These are phyloP conservation scores for Horisme vitalbata DNA, from an alignment of 2,888 invertebrate species.

Conservation along the genomic window DNA sequence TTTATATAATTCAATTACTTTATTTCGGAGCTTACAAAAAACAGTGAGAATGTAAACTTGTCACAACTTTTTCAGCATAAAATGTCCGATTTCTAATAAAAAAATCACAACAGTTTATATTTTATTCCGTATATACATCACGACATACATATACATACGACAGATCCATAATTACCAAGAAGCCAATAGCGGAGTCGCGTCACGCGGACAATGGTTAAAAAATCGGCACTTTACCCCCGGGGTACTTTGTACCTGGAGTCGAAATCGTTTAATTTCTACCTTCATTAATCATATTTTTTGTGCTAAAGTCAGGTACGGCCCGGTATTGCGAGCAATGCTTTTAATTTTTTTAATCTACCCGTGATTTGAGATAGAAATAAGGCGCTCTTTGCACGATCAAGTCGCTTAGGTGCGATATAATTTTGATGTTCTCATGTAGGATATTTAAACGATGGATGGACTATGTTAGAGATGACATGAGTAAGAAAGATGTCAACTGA, in stretches of 20 bases:
- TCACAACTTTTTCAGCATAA: neutral
- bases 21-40: neutral
- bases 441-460: too few species aligned
- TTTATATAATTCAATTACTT: too few species aligned
- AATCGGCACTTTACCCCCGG: slow-evolving; percentile 52
- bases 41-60: neutral
- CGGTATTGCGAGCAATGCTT: slow-evolving; percentile 63
- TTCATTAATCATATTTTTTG: slow-evolving; percentile 80
- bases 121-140: slow-evolving; percentile 14
- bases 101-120: slow-evolving; percentile 18
- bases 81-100: slow-evolving; percentile 11
- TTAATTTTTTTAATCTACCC: slow-evolving; percentile 49
- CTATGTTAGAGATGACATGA: too few species aligned
- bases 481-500: too few species aligned
- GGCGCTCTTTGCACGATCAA: slow-evolving; percentile 15
- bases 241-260: slow-evolving; percentile 56
- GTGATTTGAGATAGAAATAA: slow-evolving; percentile 35
- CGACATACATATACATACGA: slow-evolving; percentile 17
- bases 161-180: slow-evolving; percentile 23
- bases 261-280: slow-evolving; percentile 72
- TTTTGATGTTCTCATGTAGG: too few species aligned
- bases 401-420: too few species aligned
- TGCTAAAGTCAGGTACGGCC: slow-evolving; percentile 58
- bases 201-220: slow-evolving; percentile 48
- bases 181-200: slow-evolving; percentile 9